phyloP scores from a whole-genome alignment of 64 coral and sea anemone genomes.

The Anthopleura sola region DNA sequence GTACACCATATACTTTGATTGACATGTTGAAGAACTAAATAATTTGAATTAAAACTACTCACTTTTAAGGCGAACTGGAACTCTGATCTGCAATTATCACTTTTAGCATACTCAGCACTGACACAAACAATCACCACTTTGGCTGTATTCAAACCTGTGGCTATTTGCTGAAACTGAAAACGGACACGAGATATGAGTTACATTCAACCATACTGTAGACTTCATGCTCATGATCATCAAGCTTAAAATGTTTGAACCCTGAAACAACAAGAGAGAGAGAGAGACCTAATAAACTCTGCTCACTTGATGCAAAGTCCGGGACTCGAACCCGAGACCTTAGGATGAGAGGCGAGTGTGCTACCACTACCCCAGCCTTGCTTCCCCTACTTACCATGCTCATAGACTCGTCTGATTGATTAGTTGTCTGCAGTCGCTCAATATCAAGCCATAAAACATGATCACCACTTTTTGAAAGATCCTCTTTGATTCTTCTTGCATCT shows the following conservation, averaged over 20 bases:
- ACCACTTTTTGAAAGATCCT: constrained; percentile 20
- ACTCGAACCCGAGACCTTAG: too few species aligned
- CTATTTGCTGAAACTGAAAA: constrained; percentile 87
- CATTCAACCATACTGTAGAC: too few species aligned
- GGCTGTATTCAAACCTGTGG: constrained; percentile 61
- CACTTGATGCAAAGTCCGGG: too few species aligned
- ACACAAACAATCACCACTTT: constrained; percentile 87
- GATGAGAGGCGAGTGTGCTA: too few species aligned
- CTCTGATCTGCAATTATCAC: constrained; percentile 87
- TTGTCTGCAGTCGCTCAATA: constrained; percentile 60
- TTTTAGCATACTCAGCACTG: constrained; percentile 85
- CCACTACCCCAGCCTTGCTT: too few species aligned
- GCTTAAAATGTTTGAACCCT: too few species aligned
- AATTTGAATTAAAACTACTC: too few species aligned
- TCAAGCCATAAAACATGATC: constrained; percentile 68
- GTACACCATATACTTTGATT: too few species aligned
- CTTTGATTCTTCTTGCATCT: constrained; percentile 74
- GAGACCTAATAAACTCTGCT: too few species aligned
- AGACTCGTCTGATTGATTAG: constrained; percentile 70
- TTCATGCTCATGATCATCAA: too few species aligned
- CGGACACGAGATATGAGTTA: neutral
- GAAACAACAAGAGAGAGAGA: too few species aligned
- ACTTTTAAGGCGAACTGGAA: constrained; percentile 96
- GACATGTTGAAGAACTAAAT: too few species aligned
- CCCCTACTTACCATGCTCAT: constrained; percentile 82